Evolutionary conservation across 2,113 vertebrate genomes (phyloP).

Genomic region (Atherinomorus stipes): DNA sequence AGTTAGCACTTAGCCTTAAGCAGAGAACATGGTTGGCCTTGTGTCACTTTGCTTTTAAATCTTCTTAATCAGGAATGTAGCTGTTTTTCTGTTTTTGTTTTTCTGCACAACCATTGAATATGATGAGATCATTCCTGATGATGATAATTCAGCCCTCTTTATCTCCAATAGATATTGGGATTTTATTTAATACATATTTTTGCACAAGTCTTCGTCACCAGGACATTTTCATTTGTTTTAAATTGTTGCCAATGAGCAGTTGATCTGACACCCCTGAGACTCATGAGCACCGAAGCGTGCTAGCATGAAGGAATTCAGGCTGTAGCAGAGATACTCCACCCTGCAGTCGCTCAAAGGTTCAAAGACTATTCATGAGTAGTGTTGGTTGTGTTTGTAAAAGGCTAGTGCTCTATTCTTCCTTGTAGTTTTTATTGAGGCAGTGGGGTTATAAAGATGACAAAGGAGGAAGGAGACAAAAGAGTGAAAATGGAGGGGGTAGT

Average conservation of each 20-base stretch:
- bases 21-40: too few relatives aligned
- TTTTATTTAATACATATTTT: not conserved
- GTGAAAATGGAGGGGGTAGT: slow-evolving; percentile 14
- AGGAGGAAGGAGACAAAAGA: slow-evolving; percentile 52
- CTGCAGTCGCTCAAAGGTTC: slow-evolving; percentile 29
- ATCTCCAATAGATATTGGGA: slow-evolving; percentile 8
- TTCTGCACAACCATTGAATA: too few relatives aligned
- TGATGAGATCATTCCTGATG: too few relatives aligned
- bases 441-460: slow-evolving; percentile 40
- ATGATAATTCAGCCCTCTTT: slow-evolving; percentile 12
- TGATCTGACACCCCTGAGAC: slow-evolving; percentile 12
- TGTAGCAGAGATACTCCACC: slow-evolving; percentile 46
- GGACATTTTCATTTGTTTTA: not conserved
- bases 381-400: slow-evolving; percentile 39
- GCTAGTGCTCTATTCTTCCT: slow-evolving; percentile 29
- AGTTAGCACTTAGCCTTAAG: too few relatives aligned
- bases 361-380: slow-evolving; percentile 51
- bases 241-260: not conserved
- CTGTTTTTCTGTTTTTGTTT: too few relatives aligned
- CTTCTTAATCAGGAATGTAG: too few relatives aligned
- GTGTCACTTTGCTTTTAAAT: too few relatives aligned
- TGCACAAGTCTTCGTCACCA: not conserved
- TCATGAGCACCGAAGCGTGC: slow-evolving; percentile 9
- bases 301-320: slow-evolving; percentile 36
- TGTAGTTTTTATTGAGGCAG: slow-evolving; percentile 27